These are phyloP conservation scores for Gymnocephalus cernua DNA, from an alignment of 2,113 vertebrate genomes.

Conservation along the genomic window DNA sequence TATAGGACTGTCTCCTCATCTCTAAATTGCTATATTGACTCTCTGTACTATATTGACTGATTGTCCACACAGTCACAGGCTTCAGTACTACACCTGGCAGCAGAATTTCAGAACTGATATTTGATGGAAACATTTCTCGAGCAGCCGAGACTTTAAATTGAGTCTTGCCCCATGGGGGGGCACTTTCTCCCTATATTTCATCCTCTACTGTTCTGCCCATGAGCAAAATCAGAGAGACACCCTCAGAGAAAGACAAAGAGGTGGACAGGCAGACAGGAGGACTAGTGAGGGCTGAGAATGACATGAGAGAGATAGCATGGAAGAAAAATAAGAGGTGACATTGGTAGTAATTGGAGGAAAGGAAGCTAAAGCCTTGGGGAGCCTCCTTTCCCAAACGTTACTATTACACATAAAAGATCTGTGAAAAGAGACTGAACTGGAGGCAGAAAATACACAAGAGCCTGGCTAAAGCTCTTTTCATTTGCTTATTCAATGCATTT, in stretches of 20 bases:
- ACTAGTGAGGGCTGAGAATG: conserved; percentile 23
- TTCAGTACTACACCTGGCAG: conserved; percentile 17
- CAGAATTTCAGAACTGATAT: conserved; percentile 21
- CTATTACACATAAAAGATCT: conserved; percentile 38
- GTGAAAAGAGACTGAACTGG: conserved; percentile 41
- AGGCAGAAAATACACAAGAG: conserved; percentile 8
- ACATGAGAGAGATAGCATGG: conserved; percentile 26
- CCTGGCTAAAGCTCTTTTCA: conserved; percentile 8
- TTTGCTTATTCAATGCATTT: conserved; percentile 39
- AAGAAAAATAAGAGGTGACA: conserved; percentile 67
- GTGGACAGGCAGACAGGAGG: conserved; percentile 10
- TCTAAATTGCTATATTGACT: conserved; percentile 17
- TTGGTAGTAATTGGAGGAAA: conserved; percentile 74
- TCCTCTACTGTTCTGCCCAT: conserved; percentile 15
- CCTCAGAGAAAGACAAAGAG: conserved; percentile 24
- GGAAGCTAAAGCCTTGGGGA: conserved; percentile 57
- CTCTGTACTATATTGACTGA: too few relatives aligned
- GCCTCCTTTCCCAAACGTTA: conserved; percentile 24
- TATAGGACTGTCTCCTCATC: conserved; percentile 18
- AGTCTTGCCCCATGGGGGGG: conserved; percentile 35
- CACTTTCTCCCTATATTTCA: conserved; percentile 21
- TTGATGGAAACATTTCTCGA: conserved; percentile 30
- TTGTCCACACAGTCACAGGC: conserved; percentile 32
- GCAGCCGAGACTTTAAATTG: conserved; percentile 60
- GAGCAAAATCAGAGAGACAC: conserved; percentile 26